phyloP scores from a whole-genome alignment of 2,113 vertebrate genomes.

The Sciurus niger region DNA sequence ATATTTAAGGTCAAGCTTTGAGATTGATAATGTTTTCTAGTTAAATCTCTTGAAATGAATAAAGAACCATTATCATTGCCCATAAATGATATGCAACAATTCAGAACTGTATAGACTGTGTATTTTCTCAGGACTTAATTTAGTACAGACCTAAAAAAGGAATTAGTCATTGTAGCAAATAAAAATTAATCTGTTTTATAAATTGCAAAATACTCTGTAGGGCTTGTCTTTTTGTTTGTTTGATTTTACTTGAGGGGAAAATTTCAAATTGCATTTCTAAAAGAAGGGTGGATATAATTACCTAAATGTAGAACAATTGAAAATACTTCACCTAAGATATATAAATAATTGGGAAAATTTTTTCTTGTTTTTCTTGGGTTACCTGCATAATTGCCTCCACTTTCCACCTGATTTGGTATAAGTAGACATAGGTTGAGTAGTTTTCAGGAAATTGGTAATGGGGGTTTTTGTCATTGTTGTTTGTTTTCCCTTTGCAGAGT shows the following conservation, averaged over 20 bases:
- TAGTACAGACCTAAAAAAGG: background rate
- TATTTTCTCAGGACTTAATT: background rate
- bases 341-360: conserved; percentile 40
- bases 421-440: conserved; percentile 30
- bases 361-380: conserved; percentile 55
- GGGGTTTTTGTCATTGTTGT: background rate
- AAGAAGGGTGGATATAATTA: conserved; percentile 52
- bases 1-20: background rate
- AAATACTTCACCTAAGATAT: conserved; percentile 49
- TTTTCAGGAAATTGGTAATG: conserved; percentile 34
- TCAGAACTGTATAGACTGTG: background rate
- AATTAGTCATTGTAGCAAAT: conserved; percentile 43
- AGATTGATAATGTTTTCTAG: background rate
- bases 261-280: conserved; percentile 54
- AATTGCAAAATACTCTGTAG: conserved; percentile 34
- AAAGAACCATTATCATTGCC: background rate
- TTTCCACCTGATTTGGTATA: conserved; percentile 43
- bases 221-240: conserved; percentile 54
- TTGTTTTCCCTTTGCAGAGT: conserved; percentile 7
- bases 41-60: conserved; percentile 44
- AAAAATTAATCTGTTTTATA: conserved; percentile 59
- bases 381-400: conserved; percentile 45
- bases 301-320: conserved; percentile 61
- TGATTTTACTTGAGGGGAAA: conserved; percentile 58
- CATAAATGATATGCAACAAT: background rate